These are phyloP conservation scores for Thamnaconus septentrionalis DNA, from an alignment of 2,113 vertebrate species.

Conservation along the genomic window DNA sequence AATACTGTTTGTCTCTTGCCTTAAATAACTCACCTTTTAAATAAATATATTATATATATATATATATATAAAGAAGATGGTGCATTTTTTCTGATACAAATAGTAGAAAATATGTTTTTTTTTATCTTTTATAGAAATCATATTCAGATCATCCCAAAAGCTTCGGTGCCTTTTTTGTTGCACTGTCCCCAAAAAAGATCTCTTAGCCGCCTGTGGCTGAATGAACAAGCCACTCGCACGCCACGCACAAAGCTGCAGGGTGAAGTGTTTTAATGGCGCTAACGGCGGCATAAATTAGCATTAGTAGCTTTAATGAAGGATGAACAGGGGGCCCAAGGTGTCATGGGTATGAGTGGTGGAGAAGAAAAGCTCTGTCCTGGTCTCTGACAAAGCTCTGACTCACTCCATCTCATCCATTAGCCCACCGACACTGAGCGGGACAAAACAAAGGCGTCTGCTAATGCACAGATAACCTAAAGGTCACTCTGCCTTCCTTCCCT, in stretches of 20 bases:
- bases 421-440: slow-evolving; percentile 39
- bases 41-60: not conserved
- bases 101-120: not conserved
- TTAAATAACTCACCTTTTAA: not conserved
- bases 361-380: slow-evolving; percentile 47
- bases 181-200: not conserved
- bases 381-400: slow-evolving; percentile 59
- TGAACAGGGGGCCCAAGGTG: slow-evolving; percentile 25
- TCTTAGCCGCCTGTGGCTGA: not conserved
- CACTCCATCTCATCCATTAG: slow-evolving; percentile 70
- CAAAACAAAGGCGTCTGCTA: slow-evolving; percentile 63
- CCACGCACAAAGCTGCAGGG: slow-evolving; percentile 13
- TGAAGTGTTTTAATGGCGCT: slow-evolving; percentile 42
- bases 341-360: slow-evolving; percentile 31
- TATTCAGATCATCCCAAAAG: too few relatives aligned
- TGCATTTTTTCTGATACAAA: not conserved
- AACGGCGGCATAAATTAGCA: slow-evolving; percentile 48
- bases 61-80: not conserved
- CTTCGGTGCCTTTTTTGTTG: not conserved
- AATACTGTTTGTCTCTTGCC: too few relatives aligned
- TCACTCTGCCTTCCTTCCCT: slow-evolving; percentile 32
- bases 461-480: slow-evolving; percentile 66
- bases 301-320: slow-evolving; percentile 32
- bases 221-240: not conserved
- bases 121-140: too few relatives aligned